Conservation (phyloP, 2,888 invertebrate species). For the Pterostichus madidus region DNA sequence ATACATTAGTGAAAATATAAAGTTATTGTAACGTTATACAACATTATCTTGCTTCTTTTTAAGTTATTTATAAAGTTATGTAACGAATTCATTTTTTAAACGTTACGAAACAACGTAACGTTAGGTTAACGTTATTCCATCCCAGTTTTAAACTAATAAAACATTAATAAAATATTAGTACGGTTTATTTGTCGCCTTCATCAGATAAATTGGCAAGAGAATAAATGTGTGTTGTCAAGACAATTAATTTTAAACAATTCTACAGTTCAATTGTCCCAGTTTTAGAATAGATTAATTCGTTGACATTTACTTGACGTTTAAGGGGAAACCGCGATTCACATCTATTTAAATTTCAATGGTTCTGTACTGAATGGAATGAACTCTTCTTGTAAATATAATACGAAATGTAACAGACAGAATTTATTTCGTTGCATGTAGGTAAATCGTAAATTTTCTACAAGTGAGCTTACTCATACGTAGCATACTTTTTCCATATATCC, state of each 20-base stretch:
- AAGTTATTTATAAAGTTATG: too few relatives aligned
- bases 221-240: neutral
- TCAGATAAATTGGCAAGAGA: constrained; percentile 9
- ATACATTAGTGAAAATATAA: too few relatives aligned
- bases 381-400: too few relatives aligned
- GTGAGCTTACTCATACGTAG: neutral
- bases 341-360: neutral
- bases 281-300: neutral
- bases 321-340: neutral
- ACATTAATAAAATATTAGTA: neutral
- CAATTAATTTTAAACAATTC: neutral
- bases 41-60: too few relatives aligned
- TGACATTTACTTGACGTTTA: neutral
- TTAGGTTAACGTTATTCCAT: too few relatives aligned
- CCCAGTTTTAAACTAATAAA: too few relatives aligned
- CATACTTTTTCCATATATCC: neutral
- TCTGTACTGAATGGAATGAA: too few relatives aligned
- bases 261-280: neutral
- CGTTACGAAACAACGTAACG: too few relatives aligned
- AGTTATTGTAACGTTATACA: too few relatives aligned
- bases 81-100: too few relatives aligned
- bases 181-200: neutral
- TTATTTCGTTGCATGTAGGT: too few relatives aligned
- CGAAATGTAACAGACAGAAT: too few relatives aligned
- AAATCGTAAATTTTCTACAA: neutral